Conservation (phyloP, 2,888 invertebrate genomes). For the Lottia gigantea region DNA sequence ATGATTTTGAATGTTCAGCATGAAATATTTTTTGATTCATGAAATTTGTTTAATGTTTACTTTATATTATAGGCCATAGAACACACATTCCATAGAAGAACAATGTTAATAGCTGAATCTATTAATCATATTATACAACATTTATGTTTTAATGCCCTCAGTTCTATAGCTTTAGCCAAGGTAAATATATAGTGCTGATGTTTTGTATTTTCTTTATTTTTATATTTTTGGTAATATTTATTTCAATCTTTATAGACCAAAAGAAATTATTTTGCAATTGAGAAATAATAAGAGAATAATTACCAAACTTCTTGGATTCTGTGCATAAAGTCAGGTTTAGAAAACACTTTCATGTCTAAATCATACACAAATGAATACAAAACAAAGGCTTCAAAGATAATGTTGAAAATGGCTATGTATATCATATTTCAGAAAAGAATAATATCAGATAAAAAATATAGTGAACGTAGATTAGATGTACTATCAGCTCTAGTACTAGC, state of each 20-base stretch:
- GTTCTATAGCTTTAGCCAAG: conserved; percentile 77
- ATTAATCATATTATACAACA: conserved; percentile 84
- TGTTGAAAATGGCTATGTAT: no score
- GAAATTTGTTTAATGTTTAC: conserved; percentile 1
- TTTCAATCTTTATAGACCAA: no score
- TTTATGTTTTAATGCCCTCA: conserved; percentile 80
- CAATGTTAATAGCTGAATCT: conserved; percentile 78
- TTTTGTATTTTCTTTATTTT: no score
- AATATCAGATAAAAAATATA: conserved; percentile 64
- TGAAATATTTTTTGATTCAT: no score
- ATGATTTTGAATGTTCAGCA: neutral
- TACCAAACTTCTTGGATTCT: no score
- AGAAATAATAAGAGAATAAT: no score
- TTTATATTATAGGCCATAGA: conserved; percentile 73
- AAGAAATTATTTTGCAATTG: no score
- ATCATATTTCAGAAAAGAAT: conserved; percentile 63
- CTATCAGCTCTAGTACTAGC: conserved; percentile 82
- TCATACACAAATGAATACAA: no score
- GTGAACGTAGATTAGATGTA: conserved; percentile 64
- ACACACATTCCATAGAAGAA: conserved; percentile 77
- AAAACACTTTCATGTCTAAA: no score
- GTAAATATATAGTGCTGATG: conserved; percentile 68
- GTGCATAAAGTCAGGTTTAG: no score
- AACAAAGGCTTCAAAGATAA: no score
- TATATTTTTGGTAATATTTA: no score